Evolutionary conservation across 2,797 vertebrate species (phyloP).

Genomic region (Syndactyla subalaris): DNA sequence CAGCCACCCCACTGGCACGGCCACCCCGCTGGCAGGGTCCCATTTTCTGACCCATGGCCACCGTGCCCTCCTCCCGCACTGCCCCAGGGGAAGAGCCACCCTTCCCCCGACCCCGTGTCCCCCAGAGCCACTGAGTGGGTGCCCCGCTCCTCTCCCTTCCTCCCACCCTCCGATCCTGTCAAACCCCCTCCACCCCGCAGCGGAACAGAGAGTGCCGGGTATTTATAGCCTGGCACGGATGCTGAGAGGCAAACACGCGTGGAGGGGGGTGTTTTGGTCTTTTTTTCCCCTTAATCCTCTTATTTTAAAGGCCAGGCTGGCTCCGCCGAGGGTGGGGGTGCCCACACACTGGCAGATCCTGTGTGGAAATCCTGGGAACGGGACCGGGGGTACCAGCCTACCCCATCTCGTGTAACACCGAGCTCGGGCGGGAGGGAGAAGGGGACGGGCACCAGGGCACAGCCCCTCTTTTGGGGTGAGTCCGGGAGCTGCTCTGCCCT

Average conservation of each 20-base stretch:
- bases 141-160: neutral
- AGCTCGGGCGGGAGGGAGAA: neutral
- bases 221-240: neutral
- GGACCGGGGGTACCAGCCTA: neutral
- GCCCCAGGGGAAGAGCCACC: neutral
- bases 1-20: accelerated
- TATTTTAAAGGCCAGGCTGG: neutral
- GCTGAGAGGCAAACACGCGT: neutral
- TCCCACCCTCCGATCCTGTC: neutral
- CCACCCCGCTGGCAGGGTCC: neutral
- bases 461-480: neutral
- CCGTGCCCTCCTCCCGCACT: accelerated
- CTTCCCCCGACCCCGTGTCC: neutral
- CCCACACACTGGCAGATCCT: neutral
- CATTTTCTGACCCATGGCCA: neutral
- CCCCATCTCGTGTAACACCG: neutral
- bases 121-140: accelerated
- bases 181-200: neutral
- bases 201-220: neutral
- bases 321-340: neutral
- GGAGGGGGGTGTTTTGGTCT: neutral
- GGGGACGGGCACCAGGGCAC: too few species aligned
- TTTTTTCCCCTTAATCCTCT: neutral
- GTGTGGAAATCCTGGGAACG: neutral
- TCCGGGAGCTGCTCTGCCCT: accelerated